Evolutionary conservation across 2,797 vertebrate genomes (phyloP).

Genomic region (Erethizon dorsatum): DNA sequence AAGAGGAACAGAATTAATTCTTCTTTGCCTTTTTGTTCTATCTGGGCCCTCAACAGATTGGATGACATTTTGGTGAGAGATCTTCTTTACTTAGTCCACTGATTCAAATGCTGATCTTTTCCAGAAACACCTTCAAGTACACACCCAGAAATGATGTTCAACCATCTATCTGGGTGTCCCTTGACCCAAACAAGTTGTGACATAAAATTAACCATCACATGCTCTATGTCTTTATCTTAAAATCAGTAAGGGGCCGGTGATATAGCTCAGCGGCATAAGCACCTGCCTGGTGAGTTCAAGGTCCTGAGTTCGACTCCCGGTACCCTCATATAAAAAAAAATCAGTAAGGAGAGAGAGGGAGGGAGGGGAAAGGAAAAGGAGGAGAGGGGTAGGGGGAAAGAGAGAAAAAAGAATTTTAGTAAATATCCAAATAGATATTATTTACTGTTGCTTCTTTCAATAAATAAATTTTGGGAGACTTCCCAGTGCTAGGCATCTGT

Average conservation of each 20-base stretch:
- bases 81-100: neutral
- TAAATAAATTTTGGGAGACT: neutral
- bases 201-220: neutral
- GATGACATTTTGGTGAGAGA: neutral
- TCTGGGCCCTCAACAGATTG: neutral
- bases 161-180: neutral
- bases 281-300: too few species aligned
- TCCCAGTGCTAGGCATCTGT: neutral
- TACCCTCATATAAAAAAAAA: too few species aligned
- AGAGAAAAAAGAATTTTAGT: neutral
- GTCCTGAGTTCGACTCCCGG: too few species aligned
- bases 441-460: constrained; percentile 12
- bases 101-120: neutral
- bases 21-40: neutral
- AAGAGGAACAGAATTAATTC: neutral
- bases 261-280: too few species aligned
- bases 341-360: neutral
- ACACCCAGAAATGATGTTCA: neutral
- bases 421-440: neutral
- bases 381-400: neutral
- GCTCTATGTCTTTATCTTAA: neutral
- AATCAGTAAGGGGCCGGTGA: neutral
- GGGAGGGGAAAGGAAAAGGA: neutral
- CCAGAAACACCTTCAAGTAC: neutral
- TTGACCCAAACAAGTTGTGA: neutral